Percentiles rank a stretch among this genome's conserved stretches.
These are phyloP conservation scores for Hypselothyrea guttata DNA, from an alignment of 2,888 invertebrate species.

Conservation along the genomic window DNA sequence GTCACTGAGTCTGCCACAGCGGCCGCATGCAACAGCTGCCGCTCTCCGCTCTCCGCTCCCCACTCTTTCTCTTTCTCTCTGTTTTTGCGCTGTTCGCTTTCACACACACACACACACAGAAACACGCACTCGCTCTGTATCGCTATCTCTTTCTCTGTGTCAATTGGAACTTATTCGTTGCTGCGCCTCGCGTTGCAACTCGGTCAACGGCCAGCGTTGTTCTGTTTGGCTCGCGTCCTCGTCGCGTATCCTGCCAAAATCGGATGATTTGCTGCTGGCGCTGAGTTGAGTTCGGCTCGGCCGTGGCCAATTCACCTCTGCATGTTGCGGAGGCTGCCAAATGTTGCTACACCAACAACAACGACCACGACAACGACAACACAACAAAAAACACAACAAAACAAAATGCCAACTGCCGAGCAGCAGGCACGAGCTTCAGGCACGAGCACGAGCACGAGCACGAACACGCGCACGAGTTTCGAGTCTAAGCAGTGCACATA, in stretches of 20 bases:
- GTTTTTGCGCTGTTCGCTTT: constrained; percentile 8
- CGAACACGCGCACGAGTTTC: constrained; percentile 13
- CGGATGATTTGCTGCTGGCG: constrained; percentile 12
- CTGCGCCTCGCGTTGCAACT: constrained; percentile 63
- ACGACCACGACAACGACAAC: constrained; percentile 27
- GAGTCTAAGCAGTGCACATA: constrained; percentile 21
- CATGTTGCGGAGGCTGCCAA: constrained; percentile 59
- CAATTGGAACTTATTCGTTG: too few relatives aligned
- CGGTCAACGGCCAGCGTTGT: constrained; percentile 73
- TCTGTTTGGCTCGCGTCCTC: constrained; percentile 60
- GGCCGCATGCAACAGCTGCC: constrained; percentile 78
- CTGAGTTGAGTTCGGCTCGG: constrained; percentile 37
- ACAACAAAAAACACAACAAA: constrained; percentile 7
- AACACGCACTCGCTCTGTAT: constrained; percentile 24
- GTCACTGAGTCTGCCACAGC: constrained; percentile 61
- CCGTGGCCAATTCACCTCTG: constrained; percentile 45
- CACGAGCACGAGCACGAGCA: constrained; percentile 25
- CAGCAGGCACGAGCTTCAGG: constrained; percentile 37
- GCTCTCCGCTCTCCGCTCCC: constrained; percentile 38
- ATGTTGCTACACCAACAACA: constrained; percentile 45
- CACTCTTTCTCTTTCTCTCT: constrained; percentile 22
- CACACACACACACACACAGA: constrained; percentile 17
- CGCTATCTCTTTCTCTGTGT: constrained; percentile 4
- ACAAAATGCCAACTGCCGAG: constrained; percentile 28
- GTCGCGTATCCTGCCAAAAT: constrained; percentile 46